Conservation (phyloP, 2,113 vertebrate species). For the Bagarius yarrelli region DNA sequence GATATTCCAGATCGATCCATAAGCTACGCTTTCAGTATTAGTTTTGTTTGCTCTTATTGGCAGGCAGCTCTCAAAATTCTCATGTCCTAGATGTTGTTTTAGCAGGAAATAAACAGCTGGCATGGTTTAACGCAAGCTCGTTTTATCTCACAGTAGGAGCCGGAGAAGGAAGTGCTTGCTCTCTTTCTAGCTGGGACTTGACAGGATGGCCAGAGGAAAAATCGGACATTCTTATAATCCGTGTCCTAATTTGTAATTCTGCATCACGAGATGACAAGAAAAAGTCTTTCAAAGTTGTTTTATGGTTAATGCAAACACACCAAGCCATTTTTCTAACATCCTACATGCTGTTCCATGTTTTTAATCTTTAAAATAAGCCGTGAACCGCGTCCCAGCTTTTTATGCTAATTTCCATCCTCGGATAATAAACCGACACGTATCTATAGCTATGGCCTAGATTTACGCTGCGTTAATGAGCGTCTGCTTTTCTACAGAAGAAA, state of each 20-base stretch:
- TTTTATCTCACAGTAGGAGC: background rate
- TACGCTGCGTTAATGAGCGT: conserved; percentile 19
- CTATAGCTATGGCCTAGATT: conserved; percentile 22
- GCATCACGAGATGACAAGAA: conserved; percentile 5
- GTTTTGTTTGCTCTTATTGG: background rate
- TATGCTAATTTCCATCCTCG: background rate
- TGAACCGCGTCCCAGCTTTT: background rate
- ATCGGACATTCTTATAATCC: background rate
- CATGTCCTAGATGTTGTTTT: background rate
- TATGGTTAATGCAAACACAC: background rate
- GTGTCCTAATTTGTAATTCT: background rate
- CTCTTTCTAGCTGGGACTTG: conserved; percentile 10
- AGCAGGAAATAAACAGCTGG: conserved; percentile 17
- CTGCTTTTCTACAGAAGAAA: conserved; percentile 6
- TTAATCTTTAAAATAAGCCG: background rate
- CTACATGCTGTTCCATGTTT: no score
- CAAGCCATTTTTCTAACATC: background rate
- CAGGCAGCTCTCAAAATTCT: background rate
- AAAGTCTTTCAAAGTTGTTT: background rate
- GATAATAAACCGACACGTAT: background rate
- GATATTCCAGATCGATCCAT: background rate
- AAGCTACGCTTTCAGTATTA: background rate
- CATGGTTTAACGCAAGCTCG: conserved; percentile 5
- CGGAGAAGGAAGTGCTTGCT: background rate
- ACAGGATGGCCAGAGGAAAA: background rate